Evolutionary conservation across 1,140 invertebrate genomes (phyloP).

Genomic region (Zeugodacus cucurbitae): DNA sequence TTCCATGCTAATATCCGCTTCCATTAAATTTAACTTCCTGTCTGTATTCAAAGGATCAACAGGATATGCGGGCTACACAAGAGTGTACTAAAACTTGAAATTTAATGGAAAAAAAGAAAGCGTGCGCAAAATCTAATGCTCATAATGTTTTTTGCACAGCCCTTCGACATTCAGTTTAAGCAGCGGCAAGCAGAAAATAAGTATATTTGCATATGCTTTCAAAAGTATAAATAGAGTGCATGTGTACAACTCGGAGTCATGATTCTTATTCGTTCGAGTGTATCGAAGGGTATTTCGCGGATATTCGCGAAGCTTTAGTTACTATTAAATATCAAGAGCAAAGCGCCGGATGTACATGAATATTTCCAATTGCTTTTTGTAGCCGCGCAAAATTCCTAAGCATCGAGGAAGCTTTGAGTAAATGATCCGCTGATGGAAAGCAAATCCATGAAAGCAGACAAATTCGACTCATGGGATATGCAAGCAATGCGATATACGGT

Average conservation of each 20-base stretch:
- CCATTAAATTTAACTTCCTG: constrained; percentile 35
- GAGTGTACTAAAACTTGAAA: background rate
- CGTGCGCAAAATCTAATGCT: background rate
- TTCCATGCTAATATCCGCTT: constrained; percentile 27
- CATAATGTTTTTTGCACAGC: no score
- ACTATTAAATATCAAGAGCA: background rate
- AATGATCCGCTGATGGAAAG: constrained; percentile 14
- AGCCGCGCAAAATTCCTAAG: background rate
- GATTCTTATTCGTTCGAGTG: background rate
- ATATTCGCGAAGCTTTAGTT: background rate
- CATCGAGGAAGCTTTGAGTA: background rate
- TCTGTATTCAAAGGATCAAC: constrained; percentile 23
- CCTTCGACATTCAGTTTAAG: no score
- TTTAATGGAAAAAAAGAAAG: background rate
- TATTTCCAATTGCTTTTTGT: background rate
- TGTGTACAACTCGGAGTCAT: background rate
- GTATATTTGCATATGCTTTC: background rate
- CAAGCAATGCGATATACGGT: background rate
- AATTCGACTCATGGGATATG: background rate
- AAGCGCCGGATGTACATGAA: background rate
- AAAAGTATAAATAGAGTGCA: background rate
- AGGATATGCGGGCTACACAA: background rate
- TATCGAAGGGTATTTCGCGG: background rate
- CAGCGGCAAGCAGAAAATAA: background rate
- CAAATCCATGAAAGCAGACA: background rate